Base-by-base conservation (phyloP, 2,888 invertebrate genomes). In the Ypsolopha scabrella region DNA sequence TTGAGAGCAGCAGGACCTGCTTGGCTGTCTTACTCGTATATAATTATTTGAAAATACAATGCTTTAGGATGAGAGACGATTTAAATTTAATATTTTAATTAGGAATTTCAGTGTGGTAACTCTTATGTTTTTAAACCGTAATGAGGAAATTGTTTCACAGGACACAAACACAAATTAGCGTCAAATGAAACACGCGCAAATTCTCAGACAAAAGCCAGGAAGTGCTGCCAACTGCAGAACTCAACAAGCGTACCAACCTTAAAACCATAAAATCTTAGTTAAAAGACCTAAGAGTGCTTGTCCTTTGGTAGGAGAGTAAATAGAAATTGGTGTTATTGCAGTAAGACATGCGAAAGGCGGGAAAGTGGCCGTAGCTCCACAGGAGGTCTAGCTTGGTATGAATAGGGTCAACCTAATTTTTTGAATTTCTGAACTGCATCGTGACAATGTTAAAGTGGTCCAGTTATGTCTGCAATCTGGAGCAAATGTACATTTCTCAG, bases 311-410 rank as follows among this genome's bases (percentile, higher is more conserved):
- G 46, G 7, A 24, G 24, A 34, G 46, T 46, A 11, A 11, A 14
- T 11, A 8, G 9, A 43, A 43, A 43, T 13, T 43, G 46, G 46
- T 24, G 24, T 24, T 24, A 24, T 24, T 24, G 24, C 4, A 24
- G 46, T 46, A 34, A 47, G 46, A 51, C 51, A 51, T 38, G 51
- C 41, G 46, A 51, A 51, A 51, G 51, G 51, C 51, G 51, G 51
- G 51, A 51, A 46, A 46, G 46, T 46, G 41, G 37, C 43, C 37
- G 14, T 51, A 24, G 24, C 51, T 46, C 33, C 35, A 39, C 41
- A 46, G 51, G 51, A 51, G 51, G 51, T 51, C 51, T 46, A 34
- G 11, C 9, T 35, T 46, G 34, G 35, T 46, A 46, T 43, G 24
- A 46, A 34, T 46, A 46, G 35, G 7, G 35, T 11, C 7, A 10